Evolutionary conservation across 2,888 invertebrate species (phyloP).

Genomic region (Colostygia pectinataria): DNA sequence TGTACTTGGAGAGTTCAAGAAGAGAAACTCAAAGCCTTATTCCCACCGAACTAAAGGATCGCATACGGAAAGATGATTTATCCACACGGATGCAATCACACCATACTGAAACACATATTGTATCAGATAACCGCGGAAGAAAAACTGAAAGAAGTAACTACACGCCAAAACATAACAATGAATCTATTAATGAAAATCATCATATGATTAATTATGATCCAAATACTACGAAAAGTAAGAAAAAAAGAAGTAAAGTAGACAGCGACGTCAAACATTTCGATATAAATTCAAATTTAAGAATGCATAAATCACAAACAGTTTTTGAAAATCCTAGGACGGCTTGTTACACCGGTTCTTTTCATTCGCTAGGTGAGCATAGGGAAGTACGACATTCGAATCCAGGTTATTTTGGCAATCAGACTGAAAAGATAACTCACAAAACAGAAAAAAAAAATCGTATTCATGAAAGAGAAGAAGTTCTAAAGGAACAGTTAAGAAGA

Average conservation of each 20-base stretch:
- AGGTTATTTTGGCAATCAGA: constrained; percentile 30
- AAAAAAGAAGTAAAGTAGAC: constrained; percentile 45
- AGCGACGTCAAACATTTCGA: constrained; percentile 30
- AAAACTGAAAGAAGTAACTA: constrained; percentile 47
- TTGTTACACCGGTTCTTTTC: constrained; percentile 53
- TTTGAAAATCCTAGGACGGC: constrained; percentile 41
- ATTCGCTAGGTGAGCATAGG: constrained; percentile 47
- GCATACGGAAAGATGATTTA: constrained; percentile 32
- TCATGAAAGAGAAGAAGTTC: constrained; percentile 32
- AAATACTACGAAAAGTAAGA: constrained; percentile 34
- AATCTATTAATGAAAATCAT: too few relatives aligned
- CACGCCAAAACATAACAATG: constrained; percentile 26
- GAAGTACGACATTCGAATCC: constrained; percentile 26
- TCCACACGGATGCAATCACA: constrained; percentile 34
- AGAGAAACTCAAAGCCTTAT: constrained; percentile 36
- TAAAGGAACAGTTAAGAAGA: constrained; percentile 37
- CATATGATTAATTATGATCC: constrained; percentile 11
- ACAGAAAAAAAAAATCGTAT: constrained; percentile 30
- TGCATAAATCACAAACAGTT: constrained; percentile 44
- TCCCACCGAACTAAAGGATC: constrained; percentile 30
- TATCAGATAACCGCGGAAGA: constrained; percentile 41
- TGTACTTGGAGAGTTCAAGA: constrained; percentile 43
- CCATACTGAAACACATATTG: constrained; percentile 57
- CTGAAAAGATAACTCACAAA: constrained; percentile 37
- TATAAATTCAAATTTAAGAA: constrained; percentile 36